Evolutionary conservation across 35 echinoderm and acorn worm genomes (phyloP).

Genomic region (Strongylocentrotus purpuratus): DNA sequence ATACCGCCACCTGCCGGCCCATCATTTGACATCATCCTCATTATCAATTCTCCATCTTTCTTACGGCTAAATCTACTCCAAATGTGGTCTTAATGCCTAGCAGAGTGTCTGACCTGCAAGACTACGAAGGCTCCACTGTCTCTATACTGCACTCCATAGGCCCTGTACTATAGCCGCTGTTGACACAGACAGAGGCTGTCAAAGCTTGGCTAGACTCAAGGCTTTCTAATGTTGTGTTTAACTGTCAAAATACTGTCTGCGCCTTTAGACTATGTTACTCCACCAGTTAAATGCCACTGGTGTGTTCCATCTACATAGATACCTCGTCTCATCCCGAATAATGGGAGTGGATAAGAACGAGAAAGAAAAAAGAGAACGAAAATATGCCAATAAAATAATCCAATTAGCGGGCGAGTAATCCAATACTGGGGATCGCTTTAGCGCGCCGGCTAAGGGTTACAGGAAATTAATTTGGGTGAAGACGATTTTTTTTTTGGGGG

Average conservation of each 20-base stretch:
- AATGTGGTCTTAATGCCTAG: too few relatives aligned
- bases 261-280: background rate
- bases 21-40: too few relatives aligned
- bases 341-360: background rate
- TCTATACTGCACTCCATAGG: too few relatives aligned
- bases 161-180: too few relatives aligned
- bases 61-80: too few relatives aligned
- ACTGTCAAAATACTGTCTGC: too few relatives aligned
- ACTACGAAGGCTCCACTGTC: too few relatives aligned
- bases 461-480: conserved; percentile 21
- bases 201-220: too few relatives aligned
- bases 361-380: background rate
- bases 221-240: too few relatives aligned
- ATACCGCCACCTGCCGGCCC: background rate
- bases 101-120: too few relatives aligned
- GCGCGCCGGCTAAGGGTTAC: background rate
- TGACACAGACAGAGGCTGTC: too few relatives aligned
- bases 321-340: background rate
- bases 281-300: background rate
- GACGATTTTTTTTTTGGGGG: background rate
- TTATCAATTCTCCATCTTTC: too few relatives aligned
- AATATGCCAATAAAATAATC: conserved; percentile 39
- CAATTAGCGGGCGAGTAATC: conserved; percentile 32
- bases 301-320: background rate
- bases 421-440: conserved; percentile 31